Conservation (phyloP, 2,888 invertebrate species). For the Ormyrus thymus region DNA sequence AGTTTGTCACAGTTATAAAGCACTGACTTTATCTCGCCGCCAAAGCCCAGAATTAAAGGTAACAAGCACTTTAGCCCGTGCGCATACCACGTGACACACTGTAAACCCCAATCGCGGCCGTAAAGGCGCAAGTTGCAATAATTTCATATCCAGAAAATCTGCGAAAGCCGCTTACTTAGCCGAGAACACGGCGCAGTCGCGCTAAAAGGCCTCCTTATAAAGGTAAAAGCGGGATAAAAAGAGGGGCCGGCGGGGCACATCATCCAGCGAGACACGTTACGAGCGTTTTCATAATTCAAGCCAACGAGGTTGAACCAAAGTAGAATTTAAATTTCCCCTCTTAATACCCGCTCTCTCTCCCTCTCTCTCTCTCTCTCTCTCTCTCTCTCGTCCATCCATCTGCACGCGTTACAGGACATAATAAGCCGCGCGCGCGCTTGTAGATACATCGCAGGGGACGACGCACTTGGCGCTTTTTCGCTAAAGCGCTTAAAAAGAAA, state of each 20-base stretch:
- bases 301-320: slow-evolving; percentile 48
- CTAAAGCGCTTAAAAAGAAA: slow-evolving; percentile 52
- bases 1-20: no score
- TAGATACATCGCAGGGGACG: neutral
- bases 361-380: no score
- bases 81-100: no score
- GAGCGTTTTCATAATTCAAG: slow-evolving; percentile 51
- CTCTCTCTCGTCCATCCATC: slow-evolving; percentile 13
- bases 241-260: neutral
- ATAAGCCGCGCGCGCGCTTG: slow-evolving; percentile 19
- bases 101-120: no score
- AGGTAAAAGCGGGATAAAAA: slow-evolving; percentile 1
- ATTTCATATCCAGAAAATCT: no score
- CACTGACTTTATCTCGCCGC: no score
- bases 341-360: slow-evolving; percentile 8
- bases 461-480: slow-evolving; percentile 46
- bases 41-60: no score
- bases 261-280: slow-evolving; percentile 29
- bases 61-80: no score
- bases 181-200: neutral
- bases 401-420: slow-evolving; percentile 24
- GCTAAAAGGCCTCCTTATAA: neutral
- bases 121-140: no score
- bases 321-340: slow-evolving; percentile 48
- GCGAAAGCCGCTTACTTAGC: neutral